These are phyloP conservation scores for Orbicella faveolata DNA, from an alignment of 64 coral and sea anemone species.

Conservation along the genomic window DNA sequence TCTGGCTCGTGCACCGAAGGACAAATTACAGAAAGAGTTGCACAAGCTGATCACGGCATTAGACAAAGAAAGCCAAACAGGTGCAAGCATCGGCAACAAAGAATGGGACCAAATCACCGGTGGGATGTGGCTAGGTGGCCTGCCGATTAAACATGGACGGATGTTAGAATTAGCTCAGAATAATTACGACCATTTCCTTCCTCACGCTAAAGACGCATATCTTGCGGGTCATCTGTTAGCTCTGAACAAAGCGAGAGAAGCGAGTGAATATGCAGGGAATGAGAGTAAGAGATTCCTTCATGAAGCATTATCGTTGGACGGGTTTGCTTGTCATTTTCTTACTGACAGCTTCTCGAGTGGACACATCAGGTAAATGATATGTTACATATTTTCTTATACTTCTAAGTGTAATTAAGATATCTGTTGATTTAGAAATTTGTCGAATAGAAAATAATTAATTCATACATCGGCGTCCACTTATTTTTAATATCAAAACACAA, in stretches of 20 bases:
- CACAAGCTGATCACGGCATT: background rate
- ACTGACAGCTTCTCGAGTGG: conserved; percentile 46
- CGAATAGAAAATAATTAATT: too few relatives aligned
- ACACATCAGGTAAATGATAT: conserved; percentile 1
- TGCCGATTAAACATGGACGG: conserved; percentile 9
- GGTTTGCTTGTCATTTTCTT: conserved; percentile 40
- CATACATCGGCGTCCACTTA: too few relatives aligned
- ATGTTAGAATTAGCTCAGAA: conserved; percentile 1
- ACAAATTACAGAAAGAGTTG: background rate
- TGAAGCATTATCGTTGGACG: conserved; percentile 29
- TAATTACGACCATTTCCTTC: conserved; percentile 48
- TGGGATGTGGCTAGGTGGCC: background rate
- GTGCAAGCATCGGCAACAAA: background rate
- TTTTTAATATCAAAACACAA: too few relatives aligned
- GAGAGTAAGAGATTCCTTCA: background rate
- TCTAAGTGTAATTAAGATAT: too few relatives aligned
- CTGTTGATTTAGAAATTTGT: too few relatives aligned
- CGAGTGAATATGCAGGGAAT: background rate
- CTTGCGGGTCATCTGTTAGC: conserved; percentile 22
- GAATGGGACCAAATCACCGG: conserved; percentile 31
- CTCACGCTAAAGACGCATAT: conserved; percentile 24
- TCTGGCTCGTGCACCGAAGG: background rate
- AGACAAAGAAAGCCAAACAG: background rate
- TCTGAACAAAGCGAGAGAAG: conserved; percentile 8
- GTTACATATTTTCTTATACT: background rate